Conservation (phyloP, 2,113 vertebrate genomes). For the Tupaia tana region DNA sequence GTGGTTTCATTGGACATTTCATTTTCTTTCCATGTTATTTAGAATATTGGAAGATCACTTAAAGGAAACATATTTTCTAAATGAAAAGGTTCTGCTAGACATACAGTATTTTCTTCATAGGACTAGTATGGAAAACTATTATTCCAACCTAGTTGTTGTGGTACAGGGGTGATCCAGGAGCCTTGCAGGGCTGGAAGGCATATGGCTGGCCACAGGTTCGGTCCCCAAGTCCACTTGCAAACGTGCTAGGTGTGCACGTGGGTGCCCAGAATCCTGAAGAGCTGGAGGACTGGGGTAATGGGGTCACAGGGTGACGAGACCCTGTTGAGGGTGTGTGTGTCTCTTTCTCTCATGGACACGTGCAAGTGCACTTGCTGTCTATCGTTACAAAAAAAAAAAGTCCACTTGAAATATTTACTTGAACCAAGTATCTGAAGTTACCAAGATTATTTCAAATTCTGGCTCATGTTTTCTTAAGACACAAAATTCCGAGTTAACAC, state of each 20-base stretch:
- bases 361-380: too few relatives aligned
- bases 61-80: slow-evolving; percentile 28
- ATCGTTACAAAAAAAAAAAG: not conserved
- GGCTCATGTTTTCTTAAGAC: slow-evolving; percentile 60
- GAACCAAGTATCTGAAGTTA: slow-evolving; percentile 70
- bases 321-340: too few relatives aligned
- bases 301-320: too few relatives aligned
- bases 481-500: slow-evolving; percentile 50
- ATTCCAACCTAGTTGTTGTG: too few relatives aligned
- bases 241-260: too few relatives aligned
- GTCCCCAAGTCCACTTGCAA: too few relatives aligned
- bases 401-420: slow-evolving; percentile 70
- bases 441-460: slow-evolving; percentile 76
- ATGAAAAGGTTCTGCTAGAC: not conserved
- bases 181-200: too few relatives aligned
- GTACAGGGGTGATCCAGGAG: too few relatives aligned
- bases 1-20: not conserved
- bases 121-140: slow-evolving; percentile 44
- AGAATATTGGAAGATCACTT: not conserved
- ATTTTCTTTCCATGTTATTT: slow-evolving; percentile 34
- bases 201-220: too few relatives aligned
- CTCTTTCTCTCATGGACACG: too few relatives aligned
- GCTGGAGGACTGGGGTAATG: too few relatives aligned
- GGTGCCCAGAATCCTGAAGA: too few relatives aligned
- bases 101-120: slow-evolving; percentile 13